A percentile compares a stretch with the other conserved stretches of the same genome.
Evolutionary conservation across 2,113 vertebrate genomes (phyloP).

Genomic region (Limanda limanda): DNA sequence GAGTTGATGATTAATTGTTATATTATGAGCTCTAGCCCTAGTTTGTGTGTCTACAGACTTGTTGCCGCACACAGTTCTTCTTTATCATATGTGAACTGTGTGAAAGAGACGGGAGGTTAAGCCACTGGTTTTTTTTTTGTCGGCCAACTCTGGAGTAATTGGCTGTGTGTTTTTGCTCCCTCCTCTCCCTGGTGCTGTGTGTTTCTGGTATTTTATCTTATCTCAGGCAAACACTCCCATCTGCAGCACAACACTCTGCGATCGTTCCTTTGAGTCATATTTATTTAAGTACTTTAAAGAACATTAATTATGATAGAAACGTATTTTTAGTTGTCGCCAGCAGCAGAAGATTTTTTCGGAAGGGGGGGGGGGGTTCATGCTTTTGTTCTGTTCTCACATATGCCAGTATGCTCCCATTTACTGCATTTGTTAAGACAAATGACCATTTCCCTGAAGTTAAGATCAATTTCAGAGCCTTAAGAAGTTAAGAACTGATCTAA

Average conservation of each 20-base stretch:
- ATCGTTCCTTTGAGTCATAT: constrained; percentile 3
- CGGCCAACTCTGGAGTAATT: background rate
- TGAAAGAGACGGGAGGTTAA: background rate
- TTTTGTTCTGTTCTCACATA: background rate
- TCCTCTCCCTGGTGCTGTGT: constrained; percentile 2
- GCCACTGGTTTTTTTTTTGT: constrained; percentile 1
- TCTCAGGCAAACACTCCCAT: constrained; percentile 43
- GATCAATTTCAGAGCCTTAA: background rate
- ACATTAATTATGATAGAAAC: background rate
- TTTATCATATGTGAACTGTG: background rate
- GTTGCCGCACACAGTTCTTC: background rate
- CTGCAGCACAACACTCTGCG: constrained; percentile 10
- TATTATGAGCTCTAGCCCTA: background rate
- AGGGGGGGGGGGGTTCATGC: background rate
- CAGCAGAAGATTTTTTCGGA: background rate
- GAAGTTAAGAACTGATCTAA: background rate
- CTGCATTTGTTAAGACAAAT: background rate
- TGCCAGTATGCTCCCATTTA: background rate
- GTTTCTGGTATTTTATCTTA: constrained; percentile 48
- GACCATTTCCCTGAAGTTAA: background rate
- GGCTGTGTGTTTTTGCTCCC: constrained; percentile 1
- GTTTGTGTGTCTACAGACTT: background rate
- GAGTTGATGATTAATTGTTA: background rate
- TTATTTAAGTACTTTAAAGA: constrained; percentile 19
- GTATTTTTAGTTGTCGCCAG: constrained; percentile 4